Evolutionary conservation across 2,113 vertebrate genomes (phyloP).

Genomic region (Pampusana beccarii): DNA sequence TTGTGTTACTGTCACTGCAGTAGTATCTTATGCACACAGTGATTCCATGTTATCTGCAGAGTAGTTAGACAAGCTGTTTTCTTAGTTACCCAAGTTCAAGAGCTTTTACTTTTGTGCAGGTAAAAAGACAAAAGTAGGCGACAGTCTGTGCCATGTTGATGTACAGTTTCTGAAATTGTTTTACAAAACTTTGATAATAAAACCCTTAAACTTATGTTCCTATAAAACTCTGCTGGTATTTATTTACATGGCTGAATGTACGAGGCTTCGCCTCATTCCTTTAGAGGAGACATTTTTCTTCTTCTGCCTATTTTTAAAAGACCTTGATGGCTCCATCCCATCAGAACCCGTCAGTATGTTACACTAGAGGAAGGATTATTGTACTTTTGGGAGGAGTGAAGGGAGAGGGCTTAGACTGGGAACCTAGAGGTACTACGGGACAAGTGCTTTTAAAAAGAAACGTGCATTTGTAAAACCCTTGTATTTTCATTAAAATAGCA

Average conservation of each 20-base stretch:
- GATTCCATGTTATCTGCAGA: slow-evolving; percentile 77
- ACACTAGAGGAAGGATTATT: too few relatives aligned
- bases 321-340: not conserved
- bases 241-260: slow-evolving; percentile 47
- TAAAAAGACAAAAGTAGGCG: slow-evolving; percentile 77
- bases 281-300: not conserved
- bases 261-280: slow-evolving; percentile 12
- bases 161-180: slow-evolving; percentile 89
- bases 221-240: slow-evolving; percentile 50
- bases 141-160: slow-evolving; percentile 84
- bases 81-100: slow-evolving; percentile 72
- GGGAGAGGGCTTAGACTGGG: not conserved
- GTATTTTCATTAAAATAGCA: not conserved
- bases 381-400: not conserved
- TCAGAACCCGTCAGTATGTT: not conserved
- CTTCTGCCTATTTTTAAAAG: not conserved
- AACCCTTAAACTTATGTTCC: slow-evolving; percentile 80
- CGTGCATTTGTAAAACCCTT: not conserved
- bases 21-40: slow-evolving; percentile 76
- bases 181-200: slow-evolving; percentile 96
- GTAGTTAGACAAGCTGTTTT: slow-evolving; percentile 74
- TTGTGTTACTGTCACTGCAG: slow-evolving; percentile 77
- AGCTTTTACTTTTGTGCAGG: slow-evolving; percentile 81
- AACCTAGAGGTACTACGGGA: too few relatives aligned
- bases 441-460: not conserved